phyloP scores from a whole-genome alignment of 1,140 invertebrate species.

The Spodoptera litura region DNA sequence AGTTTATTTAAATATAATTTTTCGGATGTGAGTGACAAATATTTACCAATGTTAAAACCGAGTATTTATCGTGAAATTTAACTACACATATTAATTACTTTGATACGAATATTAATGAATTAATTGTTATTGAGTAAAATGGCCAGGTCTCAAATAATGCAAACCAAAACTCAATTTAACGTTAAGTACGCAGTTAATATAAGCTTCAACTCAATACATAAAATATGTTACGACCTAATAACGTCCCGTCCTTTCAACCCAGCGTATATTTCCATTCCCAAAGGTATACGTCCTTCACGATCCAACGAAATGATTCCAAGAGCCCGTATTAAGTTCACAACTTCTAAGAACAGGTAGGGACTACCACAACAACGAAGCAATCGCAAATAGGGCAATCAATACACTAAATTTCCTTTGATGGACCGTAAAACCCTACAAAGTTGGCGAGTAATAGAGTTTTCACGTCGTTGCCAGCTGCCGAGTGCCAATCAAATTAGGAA shows the following conservation, averaged over 20 bases:
- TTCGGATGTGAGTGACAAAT: too few relatives aligned
- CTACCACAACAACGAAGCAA: slow-evolving; percentile 41
- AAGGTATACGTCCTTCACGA: neutral
- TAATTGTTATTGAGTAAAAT: too few relatives aligned
- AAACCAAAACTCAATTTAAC: too few relatives aligned
- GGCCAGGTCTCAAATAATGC: too few relatives aligned
- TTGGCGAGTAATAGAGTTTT: slow-evolving; percentile 68
- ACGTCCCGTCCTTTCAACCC: neutral
- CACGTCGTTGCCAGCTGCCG: slow-evolving; percentile 69
- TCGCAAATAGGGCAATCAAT: slow-evolving; percentile 59
- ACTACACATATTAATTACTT: too few relatives aligned
- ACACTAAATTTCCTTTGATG: slow-evolving; percentile 59
- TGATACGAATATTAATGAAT: too few relatives aligned
- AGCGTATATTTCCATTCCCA: neutral
- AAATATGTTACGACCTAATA: neutral
- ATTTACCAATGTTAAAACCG: too few relatives aligned
- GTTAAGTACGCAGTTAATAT: too few relatives aligned
- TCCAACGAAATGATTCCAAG: neutral
- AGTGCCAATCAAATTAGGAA: slow-evolving; percentile 78
- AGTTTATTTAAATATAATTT: too few relatives aligned
- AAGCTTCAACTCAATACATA: too few relatives aligned
- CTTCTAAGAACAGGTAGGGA: slow-evolving; percentile 19
- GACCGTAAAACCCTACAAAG: slow-evolving; percentile 61
- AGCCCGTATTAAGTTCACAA: neutral
- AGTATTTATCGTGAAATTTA: too few relatives aligned